Conservation (phyloP, 2,888 invertebrate species). For the Linhomoeus sp. region DNA sequence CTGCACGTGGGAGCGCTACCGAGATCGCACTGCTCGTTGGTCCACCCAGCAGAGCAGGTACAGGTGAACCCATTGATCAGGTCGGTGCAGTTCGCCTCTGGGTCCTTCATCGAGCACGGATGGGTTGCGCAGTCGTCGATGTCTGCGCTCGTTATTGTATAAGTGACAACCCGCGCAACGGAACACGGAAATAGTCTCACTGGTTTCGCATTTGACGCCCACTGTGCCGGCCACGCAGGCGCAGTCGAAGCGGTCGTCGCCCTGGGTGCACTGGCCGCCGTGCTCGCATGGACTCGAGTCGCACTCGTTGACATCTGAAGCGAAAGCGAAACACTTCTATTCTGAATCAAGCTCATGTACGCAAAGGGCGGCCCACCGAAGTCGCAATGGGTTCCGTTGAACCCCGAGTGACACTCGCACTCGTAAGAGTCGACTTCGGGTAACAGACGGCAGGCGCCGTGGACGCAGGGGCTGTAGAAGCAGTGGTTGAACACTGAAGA, state of each 20-base stretch:
- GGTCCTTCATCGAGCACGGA: not conserved
- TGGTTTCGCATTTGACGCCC: slow-evolving; percentile 55
- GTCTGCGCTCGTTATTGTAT: no score
- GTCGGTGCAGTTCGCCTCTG: slow-evolving; percentile 2
- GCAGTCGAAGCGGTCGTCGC: slow-evolving; percentile 70
- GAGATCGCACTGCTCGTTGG: not conserved
- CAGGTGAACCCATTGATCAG: slow-evolving; percentile 2
- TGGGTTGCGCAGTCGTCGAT: slow-evolving; percentile 1
- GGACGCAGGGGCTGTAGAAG: no score
- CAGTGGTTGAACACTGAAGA: no score
- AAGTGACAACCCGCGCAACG: not conserved
- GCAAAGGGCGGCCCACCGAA: no score
- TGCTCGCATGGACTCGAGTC: slow-evolving; percentile 49
- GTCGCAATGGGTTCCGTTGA: no score
- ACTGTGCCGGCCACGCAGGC: slow-evolving; percentile 5
- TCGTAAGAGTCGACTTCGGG: no score
- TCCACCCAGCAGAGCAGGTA: slow-evolving; percentile 1
- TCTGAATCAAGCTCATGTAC: no score
- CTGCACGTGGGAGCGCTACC: not conserved
- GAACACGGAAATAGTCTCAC: not conserved
- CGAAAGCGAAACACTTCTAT: no score
- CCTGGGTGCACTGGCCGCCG: slow-evolving; percentile 38
- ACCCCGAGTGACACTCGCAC: no score
- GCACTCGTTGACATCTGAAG: slow-evolving; percentile 50
- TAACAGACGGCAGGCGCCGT: no score